phyloP scores from a whole-genome alignment of 2,888 invertebrate species.

The Trachelus stipa region DNA sequence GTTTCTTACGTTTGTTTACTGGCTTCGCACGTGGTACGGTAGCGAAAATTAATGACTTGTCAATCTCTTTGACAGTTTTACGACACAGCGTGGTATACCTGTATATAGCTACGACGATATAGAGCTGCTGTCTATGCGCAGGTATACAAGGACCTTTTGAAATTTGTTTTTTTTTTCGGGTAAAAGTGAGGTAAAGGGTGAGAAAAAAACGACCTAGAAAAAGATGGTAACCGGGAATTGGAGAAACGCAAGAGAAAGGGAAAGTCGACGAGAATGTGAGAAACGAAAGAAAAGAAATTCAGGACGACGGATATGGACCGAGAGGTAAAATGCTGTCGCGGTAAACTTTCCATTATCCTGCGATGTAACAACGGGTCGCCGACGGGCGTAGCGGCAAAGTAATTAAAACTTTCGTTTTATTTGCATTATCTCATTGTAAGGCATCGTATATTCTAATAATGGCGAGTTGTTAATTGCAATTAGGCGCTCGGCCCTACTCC shows the following conservation, averaged over 20 bases:
- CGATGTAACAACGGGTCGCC: slow-evolving; percentile 60
- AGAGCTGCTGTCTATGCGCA: background rate
- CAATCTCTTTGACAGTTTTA: background rate
- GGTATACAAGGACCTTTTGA: background rate
- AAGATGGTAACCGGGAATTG: slow-evolving; percentile 12
- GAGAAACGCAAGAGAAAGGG: background rate
- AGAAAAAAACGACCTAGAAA: background rate
- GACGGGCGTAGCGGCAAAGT: slow-evolving; percentile 60
- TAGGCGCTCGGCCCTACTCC: slow-evolving; percentile 54
- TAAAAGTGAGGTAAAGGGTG: background rate
- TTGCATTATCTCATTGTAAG: slow-evolving; percentile 66
- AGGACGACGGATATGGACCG: background rate
- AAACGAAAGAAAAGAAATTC: slow-evolving; percentile 25
- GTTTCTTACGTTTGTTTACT: background rate
- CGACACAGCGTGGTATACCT: background rate
- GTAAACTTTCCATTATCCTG: slow-evolving; percentile 63
- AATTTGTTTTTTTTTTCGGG: too few species aligned
- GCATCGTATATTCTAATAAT: slow-evolving; percentile 66
- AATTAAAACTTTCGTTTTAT: slow-evolving; percentile 67
- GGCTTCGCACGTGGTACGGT: background rate
- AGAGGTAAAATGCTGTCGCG: slow-evolving; percentile 49
- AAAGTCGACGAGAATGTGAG: slow-evolving; percentile 19
- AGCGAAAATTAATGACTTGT: background rate
- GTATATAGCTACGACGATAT: too few species aligned
- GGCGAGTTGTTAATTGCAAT: slow-evolving; percentile 66